Conservation (phyloP, 2,113 vertebrate genomes). For the Dromas ardeola region DNA sequence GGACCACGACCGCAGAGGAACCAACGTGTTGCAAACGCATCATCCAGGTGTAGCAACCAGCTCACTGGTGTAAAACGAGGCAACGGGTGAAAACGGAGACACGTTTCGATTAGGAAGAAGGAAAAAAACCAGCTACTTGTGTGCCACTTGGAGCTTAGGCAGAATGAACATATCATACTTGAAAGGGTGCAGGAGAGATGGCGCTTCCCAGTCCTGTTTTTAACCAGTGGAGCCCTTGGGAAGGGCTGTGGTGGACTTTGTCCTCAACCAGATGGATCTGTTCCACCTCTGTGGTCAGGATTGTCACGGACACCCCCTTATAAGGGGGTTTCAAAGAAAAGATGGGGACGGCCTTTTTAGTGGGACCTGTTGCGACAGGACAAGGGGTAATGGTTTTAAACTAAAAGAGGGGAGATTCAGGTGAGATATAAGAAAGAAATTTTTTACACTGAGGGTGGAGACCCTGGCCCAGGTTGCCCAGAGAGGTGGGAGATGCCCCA, state of each 20-base stretch:
- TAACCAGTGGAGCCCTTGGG: not conserved
- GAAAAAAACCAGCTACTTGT: not conserved
- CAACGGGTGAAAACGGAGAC: not conserved
- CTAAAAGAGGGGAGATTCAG: not conserved
- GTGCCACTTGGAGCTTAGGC: not conserved
- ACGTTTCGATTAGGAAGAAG: fast-evolving
- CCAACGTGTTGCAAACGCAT: fast-evolving
- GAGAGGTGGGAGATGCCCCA: not conserved
- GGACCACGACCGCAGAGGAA: not conserved
- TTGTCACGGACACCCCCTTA: fast-evolving
- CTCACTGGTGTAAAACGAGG: not conserved
- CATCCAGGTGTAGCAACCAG: not conserved
- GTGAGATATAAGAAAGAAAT: fast-evolving
- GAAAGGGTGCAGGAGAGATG: not conserved
- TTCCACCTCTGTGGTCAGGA: fast-evolving
- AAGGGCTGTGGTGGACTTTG: not conserved
- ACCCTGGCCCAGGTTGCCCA: fast-evolving
- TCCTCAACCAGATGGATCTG: not conserved
- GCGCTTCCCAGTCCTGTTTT: not conserved
- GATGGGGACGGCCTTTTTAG: not conserved
- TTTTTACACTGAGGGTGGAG: fast-evolving
- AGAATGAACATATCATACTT: not conserved
- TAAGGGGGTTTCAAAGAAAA: not conserved
- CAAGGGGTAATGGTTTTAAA: not conserved
- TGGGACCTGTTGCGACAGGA: fast-evolving